Base-by-base conservation (phyloP, 2,113 vertebrate species). In the Tichodroma muraria region DNA sequence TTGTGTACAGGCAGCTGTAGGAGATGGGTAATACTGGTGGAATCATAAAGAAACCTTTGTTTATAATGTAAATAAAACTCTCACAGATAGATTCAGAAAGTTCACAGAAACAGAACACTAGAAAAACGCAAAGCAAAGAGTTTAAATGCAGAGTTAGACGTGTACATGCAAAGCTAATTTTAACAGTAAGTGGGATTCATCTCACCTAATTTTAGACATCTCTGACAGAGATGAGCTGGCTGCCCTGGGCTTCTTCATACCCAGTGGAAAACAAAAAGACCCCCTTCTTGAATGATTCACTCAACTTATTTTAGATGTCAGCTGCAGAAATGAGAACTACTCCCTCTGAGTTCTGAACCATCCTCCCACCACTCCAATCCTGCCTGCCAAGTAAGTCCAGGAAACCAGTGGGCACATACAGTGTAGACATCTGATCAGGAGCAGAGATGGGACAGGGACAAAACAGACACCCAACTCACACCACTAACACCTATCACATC, bases 171-270 rank as follows among this genome's bases (percentile, higher is more conserved):
- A 83, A 88, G 68, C 76, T 95, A 80, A 93, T 88, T 94, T 92
- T 92, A 81, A 72, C 68, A 6, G 2, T 80, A 82, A 85, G 92
- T 95, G 66, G 85, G 93, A 95, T 91, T 66, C 4, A 4, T 89
- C 79, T 91, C 71, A 69, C 54, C 37, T 76, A 93, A 88, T 89
- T 94, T 96, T 91, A 96, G 66, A 50, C 14, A 76, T 82, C 37
- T 89, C 70, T 80, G 63, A 57, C 53, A 89, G 57, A 90, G 64
- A 93, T 38, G 24, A 81, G 80, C n/a, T 89, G 78, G 23, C 21
- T 89, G 85, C 53, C 53, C 85, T 87, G 57, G 49, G 53, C 66
- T 89, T 52, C 53, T 79, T 57, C 50, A 56, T 53, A 89, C 31
- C 66, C 40, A 80, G 11, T 3, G 9, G 18, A 89, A 45, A 69